A percentile compares a stretch with the other conserved stretches of the same genome.
Conservation (phyloP, 2,113 vertebrate species). For the Gymnorhina tibicen region DNA sequence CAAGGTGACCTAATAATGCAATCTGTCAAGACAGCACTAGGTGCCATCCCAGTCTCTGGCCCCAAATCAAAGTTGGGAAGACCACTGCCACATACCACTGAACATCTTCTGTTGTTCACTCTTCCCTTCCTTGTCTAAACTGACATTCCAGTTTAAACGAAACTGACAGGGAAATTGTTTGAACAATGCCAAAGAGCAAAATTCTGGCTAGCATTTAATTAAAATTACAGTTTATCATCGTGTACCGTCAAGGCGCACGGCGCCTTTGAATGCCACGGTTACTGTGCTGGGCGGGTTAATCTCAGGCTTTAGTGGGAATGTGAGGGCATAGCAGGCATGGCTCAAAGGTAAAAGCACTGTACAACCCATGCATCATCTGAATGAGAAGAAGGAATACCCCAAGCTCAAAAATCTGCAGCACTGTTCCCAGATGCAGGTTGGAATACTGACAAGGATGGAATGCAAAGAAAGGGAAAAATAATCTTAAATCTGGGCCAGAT, state of each 20-base stretch:
- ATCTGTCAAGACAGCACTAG: background rate
- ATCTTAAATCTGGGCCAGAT: background rate
- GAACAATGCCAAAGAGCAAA: background rate
- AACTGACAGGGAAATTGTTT: background rate
- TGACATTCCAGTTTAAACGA: background rate
- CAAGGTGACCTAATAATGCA: conserved; percentile 18
- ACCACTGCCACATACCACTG: background rate
- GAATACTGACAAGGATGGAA: background rate
- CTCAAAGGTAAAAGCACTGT: background rate
- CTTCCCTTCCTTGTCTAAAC: background rate
- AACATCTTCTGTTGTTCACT: background rate
- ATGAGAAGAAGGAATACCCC: background rate
- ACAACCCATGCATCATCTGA: background rate
- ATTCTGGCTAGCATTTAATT: background rate
- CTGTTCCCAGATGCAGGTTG: background rate
- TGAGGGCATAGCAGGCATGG: background rate
- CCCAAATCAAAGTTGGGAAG: background rate
- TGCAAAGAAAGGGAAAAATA: background rate
- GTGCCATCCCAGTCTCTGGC: background rate
- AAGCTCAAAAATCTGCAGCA: background rate
- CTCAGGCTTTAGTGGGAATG: background rate
- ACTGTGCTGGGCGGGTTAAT: background rate
- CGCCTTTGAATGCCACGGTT: background rate
- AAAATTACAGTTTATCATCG: background rate
- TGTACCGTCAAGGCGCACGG: background rate